Base-by-base conservation (phyloP, 2,797 vertebrate genomes). In the Pelodytes ibericus region DNA sequence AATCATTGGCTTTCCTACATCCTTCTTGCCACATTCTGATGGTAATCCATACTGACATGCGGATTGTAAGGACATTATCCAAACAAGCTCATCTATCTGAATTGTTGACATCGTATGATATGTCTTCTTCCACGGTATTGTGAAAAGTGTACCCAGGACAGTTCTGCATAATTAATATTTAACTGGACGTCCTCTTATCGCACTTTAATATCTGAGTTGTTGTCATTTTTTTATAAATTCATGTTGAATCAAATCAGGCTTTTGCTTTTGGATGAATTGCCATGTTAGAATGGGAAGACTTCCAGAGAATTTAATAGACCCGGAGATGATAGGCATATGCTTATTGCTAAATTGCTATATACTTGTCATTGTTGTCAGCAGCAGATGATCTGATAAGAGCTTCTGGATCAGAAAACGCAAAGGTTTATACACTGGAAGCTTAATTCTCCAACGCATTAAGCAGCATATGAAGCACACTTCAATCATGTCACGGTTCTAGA, bases 341-440 rank as follows among this genome's bases (percentile, higher is more conserved):
- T 73, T 73, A 79, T 79, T 79, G 76, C 76, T 61, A 78, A 78
- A 78, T 72, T 78, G 76, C 70, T 44, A 79, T 73, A 79, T 73
- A 73, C 70, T 61, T 79, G 70, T 73, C 76, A 68, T 67, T 67
- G 76, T 72, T 79, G 76, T 68, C 70, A 79, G 63, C 56, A 39
- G 70, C 44, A 56, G 76, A 72, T 68, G 76, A 79, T 72, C 57
- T 61, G 71, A 57, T 68, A 68, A 72, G 30, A 79, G 70, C 70
- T 72, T 36, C 20, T 61, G 57, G 70, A 68, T 73, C 62, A 73
- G 49, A 71, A 56, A 56, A 7, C 47, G 44, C n/a, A 61, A 62
- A 60, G 70, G 62, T 68, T 78, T 78, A 61, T 62, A 29, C 57
- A 36, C 2, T 53, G 57, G 36, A 62, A 71, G 22, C 61, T 36